Conservation (phyloP, 2,113 vertebrate species). For the Nibea coibor region DNA sequence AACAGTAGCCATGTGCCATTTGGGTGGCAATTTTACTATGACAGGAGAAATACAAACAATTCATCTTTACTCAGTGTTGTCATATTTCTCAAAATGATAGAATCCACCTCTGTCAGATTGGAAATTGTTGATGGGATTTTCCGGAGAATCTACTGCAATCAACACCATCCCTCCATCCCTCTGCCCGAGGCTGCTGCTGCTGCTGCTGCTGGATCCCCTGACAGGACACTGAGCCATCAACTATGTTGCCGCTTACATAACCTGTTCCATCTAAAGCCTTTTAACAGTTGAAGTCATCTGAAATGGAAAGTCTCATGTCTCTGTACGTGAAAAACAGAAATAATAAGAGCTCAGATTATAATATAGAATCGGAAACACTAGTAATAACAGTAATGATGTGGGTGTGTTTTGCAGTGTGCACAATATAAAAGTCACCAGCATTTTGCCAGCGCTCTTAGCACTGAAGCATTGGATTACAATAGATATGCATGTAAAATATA, state of each 20-base stretch:
- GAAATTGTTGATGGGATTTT: conserved; percentile 49
- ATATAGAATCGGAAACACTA: neutral
- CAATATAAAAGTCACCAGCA: no score
- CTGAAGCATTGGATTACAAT: no score
- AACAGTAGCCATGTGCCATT: neutral
- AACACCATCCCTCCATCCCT: neutral
- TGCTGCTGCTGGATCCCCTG: neutral
- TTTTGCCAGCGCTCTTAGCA: neutral
- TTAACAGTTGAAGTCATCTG: neutral
- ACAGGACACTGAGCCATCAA: conserved; percentile 8
- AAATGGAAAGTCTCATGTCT: conserved; percentile 9
- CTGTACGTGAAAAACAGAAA: neutral
- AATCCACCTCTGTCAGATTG: conserved; percentile 16
- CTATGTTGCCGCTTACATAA: conserved; percentile 7
- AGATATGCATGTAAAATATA: no score
- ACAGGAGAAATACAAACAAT: conserved; percentile 22
- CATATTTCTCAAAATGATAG: conserved; percentile 8
- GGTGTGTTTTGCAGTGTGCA: no score
- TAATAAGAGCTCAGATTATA: neutral
- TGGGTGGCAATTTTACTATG: conserved; percentile 12
- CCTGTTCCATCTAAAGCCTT: neutral
- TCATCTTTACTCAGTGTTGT: conserved; percentile 15
- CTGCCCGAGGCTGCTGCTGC: neutral
- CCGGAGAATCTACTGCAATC: conserved; percentile 21
- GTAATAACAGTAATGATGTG: neutral